Conservation (phyloP, 2,888 invertebrate genomes). For the Acronicta leporina region DNA sequence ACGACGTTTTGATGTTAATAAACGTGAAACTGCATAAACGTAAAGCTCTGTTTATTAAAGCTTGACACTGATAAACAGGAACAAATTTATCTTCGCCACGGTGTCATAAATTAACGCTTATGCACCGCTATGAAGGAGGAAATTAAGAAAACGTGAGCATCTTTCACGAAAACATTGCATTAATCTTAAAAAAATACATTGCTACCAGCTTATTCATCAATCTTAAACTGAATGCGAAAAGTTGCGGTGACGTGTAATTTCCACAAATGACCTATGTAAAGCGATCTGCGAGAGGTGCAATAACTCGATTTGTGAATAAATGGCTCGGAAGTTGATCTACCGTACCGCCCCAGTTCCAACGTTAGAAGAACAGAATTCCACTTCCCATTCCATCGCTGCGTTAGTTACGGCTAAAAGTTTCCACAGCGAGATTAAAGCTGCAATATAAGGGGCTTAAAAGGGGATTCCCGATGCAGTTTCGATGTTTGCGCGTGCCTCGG, state of each 20-base stretch:
- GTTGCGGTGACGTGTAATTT: slow-evolving; percentile 74
- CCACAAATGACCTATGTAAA: slow-evolving; percentile 84
- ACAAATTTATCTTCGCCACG: slow-evolving; percentile 76
- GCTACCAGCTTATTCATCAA: slow-evolving; percentile 60
- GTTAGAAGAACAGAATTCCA: slow-evolving; percentile 73
- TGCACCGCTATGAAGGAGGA: slow-evolving; percentile 71
- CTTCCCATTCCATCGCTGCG: slow-evolving; percentile 75
- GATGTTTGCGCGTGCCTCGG: slow-evolving; percentile 69
- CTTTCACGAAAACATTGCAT: slow-evolving; percentile 67
- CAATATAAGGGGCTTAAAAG: slow-evolving; percentile 76
- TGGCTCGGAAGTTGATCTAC: slow-evolving; percentile 87
- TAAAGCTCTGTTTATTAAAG: slow-evolving; percentile 71
- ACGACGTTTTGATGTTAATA: slow-evolving; percentile 66
- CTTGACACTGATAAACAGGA: slow-evolving; percentile 71
- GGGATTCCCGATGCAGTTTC: slow-evolving; percentile 70
- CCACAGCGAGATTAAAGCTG: slow-evolving; percentile 73
- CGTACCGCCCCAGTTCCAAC: slow-evolving; percentile 65
- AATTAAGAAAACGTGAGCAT: slow-evolving; percentile 75
- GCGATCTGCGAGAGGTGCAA: slow-evolving; percentile 84
- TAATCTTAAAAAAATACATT: slow-evolving; percentile 61
- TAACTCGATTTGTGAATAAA: slow-evolving; percentile 87
- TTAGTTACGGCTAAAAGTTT: slow-evolving; percentile 70
- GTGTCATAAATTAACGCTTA: slow-evolving; percentile 76
- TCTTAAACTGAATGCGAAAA: slow-evolving; percentile 63
- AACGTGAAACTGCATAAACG: slow-evolving; percentile 66